Evolutionary conservation across 2,113 vertebrate genomes (phyloP).

Genomic region (Benitochromis conjunctus): DNA sequence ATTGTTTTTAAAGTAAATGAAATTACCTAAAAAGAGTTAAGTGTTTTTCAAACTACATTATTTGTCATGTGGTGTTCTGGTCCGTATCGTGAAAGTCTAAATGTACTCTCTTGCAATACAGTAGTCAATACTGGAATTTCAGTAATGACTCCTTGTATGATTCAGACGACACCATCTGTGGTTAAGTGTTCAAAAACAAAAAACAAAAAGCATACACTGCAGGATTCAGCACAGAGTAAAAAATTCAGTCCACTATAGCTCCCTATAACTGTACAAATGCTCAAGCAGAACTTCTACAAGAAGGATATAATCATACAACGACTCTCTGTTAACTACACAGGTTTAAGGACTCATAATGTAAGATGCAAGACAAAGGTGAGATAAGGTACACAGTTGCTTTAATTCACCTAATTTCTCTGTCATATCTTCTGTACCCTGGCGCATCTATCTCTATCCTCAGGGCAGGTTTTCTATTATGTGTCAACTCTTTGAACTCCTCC

Average conservation of each 20-base stretch:
- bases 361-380: background rate
- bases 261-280: background rate
- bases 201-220: background rate
- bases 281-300: background rate
- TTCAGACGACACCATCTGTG: background rate
- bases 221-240: background rate
- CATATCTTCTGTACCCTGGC: conserved; percentile 1
- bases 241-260: background rate
- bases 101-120: background rate
- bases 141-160: background rate
- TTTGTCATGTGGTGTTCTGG: background rate
- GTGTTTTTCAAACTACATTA: background rate
- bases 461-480: conserved; percentile 63
- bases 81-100: background rate
- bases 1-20: background rate
- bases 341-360: background rate
- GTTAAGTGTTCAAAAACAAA: background rate
- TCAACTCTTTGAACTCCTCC: conserved; percentile 58
- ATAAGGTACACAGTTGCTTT: background rate
- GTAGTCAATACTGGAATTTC: background rate
- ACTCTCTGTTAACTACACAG: background rate
- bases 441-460: conserved; percentile 19
- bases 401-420: background rate
- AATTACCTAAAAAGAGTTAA: background rate
- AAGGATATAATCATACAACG: background rate